These are phyloP conservation scores for Ptychochromis oligacanthus DNA, from an alignment of 2,113 vertebrate species.

Conservation along the genomic window DNA sequence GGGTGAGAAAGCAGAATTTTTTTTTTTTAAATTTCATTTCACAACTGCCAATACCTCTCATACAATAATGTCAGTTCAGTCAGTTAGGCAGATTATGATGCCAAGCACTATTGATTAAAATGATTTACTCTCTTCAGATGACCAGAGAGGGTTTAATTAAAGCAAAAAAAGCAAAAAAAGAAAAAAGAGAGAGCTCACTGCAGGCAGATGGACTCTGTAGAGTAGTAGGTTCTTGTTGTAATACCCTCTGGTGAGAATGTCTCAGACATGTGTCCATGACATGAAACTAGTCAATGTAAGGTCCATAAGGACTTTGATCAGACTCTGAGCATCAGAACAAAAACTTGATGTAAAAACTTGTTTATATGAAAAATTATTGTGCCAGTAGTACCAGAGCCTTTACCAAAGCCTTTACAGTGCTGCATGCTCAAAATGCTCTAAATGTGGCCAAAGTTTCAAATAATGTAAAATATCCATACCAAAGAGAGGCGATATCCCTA, in stretches of 20 bases:
- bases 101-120: conserved; percentile 22
- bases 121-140: conserved; percentile 54
- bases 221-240: conserved; percentile 19
- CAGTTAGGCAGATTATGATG: conserved; percentile 32
- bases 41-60: background rate
- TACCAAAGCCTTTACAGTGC: too few species aligned
- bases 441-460: background rate
- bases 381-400: background rate
- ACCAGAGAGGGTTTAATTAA: conserved; percentile 64
- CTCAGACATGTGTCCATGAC: background rate
- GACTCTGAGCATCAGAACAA: background rate
- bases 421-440: background rate
- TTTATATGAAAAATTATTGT: background rate
- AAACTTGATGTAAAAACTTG: background rate
- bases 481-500: background rate
- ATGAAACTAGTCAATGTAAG: background rate
- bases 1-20: background rate
- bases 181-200: conserved; percentile 30
- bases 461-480: background rate
- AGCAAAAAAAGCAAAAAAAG: too few species aligned
- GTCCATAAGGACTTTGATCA: background rate
- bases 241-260: background rate
- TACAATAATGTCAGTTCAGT: background rate
- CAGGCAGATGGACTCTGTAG: conserved; percentile 36
- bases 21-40: background rate